Evolutionary conservation across 2,113 vertebrate species (phyloP), one percentile per base, ranked within the genome.

Genomic region (Acinonyx jubatus): DNA sequence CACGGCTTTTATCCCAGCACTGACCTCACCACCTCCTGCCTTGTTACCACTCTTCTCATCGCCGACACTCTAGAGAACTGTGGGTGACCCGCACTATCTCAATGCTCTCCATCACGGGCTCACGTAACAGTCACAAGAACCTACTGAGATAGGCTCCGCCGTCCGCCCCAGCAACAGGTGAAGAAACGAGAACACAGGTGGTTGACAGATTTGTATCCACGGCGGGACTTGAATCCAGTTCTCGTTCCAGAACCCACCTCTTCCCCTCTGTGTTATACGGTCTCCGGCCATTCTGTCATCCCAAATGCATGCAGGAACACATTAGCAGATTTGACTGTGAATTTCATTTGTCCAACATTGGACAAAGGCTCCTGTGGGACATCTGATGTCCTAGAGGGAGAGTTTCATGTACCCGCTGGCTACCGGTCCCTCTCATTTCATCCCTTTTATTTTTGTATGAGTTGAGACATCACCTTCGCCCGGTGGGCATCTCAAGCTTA

Each of bases 151-250:
- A 12, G 38, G 81, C 10, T 57, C n/a, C 69, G 16, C 4, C 5
- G 25, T 31, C 27, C 19, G 45, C 15, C 16, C 48, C 45, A 0
- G 8, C 16, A 57, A 31, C n/a, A 23, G 65, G 31, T 0, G 48
- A 65, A 61, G n/a, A 55, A 5, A 27, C 0, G 2, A 25, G 25
- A 31, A 21, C 0, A 4, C 0, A 3, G 3, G 16, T 1, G 4
- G 66, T 21, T 1, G 4, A 29, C 10, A 4, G 0, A 38, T 27
- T 74, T 12, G 1, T 7, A 1, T 31, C 45, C 2, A 0, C 0
- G 38, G 61, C 0, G 6, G 52, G 61, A 52, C 21, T 23, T 11
- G 41, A 80, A 66, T 38, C 57, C 1, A 4, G 6, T 2, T 69
- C 95, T 33, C 27, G 27, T 5, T 48, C 36, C 4, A 66, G 81